Percentiles rank a stretch among this genome's conserved stretches.
These are phyloP conservation scores for Pseudomugil gertrudae DNA, from an alignment of 2,797 vertebrate species.

Conservation along the genomic window DNA sequence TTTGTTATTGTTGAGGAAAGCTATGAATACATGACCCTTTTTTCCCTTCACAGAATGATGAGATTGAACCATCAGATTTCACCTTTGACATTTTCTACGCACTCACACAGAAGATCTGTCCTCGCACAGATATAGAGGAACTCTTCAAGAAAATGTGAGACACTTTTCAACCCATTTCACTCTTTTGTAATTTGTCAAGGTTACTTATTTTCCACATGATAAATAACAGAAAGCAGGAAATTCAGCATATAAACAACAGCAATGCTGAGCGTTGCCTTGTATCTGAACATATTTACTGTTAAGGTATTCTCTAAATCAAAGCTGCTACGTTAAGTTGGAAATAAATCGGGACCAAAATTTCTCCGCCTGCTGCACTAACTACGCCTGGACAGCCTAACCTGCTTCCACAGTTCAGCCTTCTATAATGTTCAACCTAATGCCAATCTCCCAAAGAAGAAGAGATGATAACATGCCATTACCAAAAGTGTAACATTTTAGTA, in stretches of 20 bases:
- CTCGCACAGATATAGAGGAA: conserved; percentile 98
- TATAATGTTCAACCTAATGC: conserved; percentile 69
- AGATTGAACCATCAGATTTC: conserved; percentile 93
- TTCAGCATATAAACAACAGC: not conserved
- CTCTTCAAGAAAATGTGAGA: conserved; percentile 98
- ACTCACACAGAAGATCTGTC: conserved; percentile 98
- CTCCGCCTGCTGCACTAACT: conserved; percentile 91
- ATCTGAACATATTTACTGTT: conserved; percentile 5
- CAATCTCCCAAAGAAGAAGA: conserved; percentile 26
- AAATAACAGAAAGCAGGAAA: conserved; percentile 2
- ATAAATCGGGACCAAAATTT: conserved; percentile 63
- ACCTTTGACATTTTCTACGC: conserved; percentile 98
- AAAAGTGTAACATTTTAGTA: conserved; percentile 50
- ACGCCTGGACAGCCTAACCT: conserved; percentile 85
- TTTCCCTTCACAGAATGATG: conserved; percentile 89
- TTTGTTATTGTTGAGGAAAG: not conserved
- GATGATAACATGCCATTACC: conserved; percentile 59
- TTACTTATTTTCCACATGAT: not conserved
- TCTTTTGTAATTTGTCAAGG: not conserved
- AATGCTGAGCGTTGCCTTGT: conserved; percentile 4
- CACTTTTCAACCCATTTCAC: not conserved
- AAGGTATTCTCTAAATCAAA: conserved; percentile 29
- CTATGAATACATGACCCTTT: not conserved
- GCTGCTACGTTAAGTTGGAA: conserved; percentile 46
- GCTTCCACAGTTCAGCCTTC: conserved; percentile 84